These are phyloP conservation scores for Anadara kagoshimensis DNA, from an alignment of 1,140 invertebrate genomes.

Conservation along the genomic window DNA sequence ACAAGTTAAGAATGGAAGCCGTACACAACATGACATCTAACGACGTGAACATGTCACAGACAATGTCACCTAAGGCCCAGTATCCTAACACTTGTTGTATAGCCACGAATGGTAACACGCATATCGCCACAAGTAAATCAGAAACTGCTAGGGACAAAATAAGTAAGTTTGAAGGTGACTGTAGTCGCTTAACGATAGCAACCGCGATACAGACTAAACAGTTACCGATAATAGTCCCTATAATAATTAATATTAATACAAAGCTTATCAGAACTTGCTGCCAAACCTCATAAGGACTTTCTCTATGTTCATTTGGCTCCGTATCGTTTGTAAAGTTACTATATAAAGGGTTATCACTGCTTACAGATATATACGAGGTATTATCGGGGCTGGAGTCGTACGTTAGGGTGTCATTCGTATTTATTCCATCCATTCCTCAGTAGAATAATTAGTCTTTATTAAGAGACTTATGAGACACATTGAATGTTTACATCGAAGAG, in stretches of 20 bases:
- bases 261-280: conserved; percentile 61
- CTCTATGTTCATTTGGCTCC: neutral
- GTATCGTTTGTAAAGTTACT: no score
- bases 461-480: no score
- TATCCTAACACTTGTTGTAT: conserved; percentile 59
- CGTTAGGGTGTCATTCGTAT: no score
- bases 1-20: conserved; percentile 77
- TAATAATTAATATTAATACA: conserved; percentile 67
- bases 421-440: no score
- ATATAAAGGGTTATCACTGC: no score
- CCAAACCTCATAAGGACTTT: conserved; percentile 52
- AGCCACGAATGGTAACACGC: conserved; percentile 82
- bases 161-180: conserved; percentile 81
- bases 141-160: conserved; percentile 84
- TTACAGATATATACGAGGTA: no score
- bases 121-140: conserved; percentile 83
- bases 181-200: conserved; percentile 74
- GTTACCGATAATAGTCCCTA: conserved; percentile 74
- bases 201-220: conserved; percentile 76
- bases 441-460: no score
- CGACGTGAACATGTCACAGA: conserved; percentile 76
- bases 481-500: no score
- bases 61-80: conserved; percentile 74
- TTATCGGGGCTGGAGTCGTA: no score
- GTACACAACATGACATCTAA: conserved; percentile 77